phyloP scores from a whole-genome alignment of 2,888 invertebrate genomes.

The Urechis unicinctus region DNA sequence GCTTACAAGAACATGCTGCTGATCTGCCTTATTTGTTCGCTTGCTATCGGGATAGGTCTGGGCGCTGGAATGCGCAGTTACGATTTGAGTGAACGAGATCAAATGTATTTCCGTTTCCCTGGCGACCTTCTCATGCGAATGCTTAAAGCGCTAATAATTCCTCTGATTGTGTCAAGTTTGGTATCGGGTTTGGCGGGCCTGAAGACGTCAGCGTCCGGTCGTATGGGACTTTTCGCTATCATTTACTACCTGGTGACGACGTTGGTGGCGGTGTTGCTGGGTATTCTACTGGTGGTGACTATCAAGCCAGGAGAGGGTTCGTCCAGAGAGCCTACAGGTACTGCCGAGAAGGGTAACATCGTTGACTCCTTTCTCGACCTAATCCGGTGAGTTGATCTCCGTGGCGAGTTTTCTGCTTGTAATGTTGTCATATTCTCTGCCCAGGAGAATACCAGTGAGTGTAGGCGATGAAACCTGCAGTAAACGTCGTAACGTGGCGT shows the following conservation, averaged over 20 bases:
- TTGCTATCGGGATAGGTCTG: conserved; percentile 37
- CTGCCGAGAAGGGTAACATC: conserved; percentile 55
- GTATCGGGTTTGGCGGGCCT: conserved; percentile 87
- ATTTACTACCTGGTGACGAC: conserved; percentile 88
- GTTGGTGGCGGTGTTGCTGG: conserved; percentile 79
- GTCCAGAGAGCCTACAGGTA: neutral
- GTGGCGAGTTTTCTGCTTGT: neutral
- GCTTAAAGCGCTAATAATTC: conserved; percentile 91
- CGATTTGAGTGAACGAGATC: conserved; percentile 58
- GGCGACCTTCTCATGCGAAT: conserved; percentile 87
- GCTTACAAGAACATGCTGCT: conserved; percentile 43
- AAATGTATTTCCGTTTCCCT: conserved; percentile 89
- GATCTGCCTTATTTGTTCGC: conserved; percentile 35
- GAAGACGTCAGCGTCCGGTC: conserved; percentile 83
- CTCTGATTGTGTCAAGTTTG: conserved; percentile 68
- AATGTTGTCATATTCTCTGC: no score
- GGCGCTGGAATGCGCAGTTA: conserved; percentile 30
- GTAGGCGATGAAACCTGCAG: no score
- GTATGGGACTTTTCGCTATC: conserved; percentile 79
- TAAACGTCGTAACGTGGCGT: no score
- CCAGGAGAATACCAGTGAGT: no score
- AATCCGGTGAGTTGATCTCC: conserved; percentile 60
- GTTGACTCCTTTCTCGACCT: conserved; percentile 88
- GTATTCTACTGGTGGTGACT: conserved; percentile 73
- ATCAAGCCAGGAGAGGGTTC: conserved; percentile 7